A percentile compares a stretch with the other conserved stretches of the same genome.
phyloP scores from a whole-genome alignment of 2,888 invertebrate species.

The Mimachlamys varia region DNA sequence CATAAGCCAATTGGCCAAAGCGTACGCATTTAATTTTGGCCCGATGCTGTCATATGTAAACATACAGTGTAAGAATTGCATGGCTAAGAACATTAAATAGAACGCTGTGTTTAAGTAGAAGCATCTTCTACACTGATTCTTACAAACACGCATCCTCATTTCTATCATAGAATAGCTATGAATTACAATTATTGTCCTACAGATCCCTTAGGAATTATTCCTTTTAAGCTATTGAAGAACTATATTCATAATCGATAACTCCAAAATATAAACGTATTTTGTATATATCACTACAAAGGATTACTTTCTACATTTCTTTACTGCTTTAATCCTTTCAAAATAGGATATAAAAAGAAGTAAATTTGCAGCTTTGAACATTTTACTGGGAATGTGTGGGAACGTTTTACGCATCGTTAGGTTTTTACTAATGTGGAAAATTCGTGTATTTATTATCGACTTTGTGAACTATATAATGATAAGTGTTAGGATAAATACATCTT shows the following conservation, averaged over 20 bases:
- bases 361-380: background rate
- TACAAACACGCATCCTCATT: background rate
- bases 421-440: background rate
- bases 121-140: background rate
- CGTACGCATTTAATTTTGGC: background rate
- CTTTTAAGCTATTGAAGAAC: slow-evolving; percentile 12
- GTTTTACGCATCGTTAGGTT: background rate
- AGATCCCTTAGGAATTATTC: background rate
- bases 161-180: background rate
- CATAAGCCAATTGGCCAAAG: too few relatives aligned
- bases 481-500: background rate
- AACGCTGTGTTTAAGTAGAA: background rate
- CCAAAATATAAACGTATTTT: background rate
- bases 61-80: background rate
- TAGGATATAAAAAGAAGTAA: background rate
- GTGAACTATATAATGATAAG: background rate
- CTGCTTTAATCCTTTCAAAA: background rate
- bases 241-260: background rate
- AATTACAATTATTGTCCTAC: background rate
- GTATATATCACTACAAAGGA: background rate
- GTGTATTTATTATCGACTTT: background rate
- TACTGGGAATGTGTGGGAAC: background rate
- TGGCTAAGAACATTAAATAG: background rate
- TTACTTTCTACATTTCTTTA: background rate
- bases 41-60: background rate